These are phyloP conservation scores for Pentalonia nigronervosa DNA, from an alignment of 1,140 invertebrate species.

Conservation along the genomic window DNA sequence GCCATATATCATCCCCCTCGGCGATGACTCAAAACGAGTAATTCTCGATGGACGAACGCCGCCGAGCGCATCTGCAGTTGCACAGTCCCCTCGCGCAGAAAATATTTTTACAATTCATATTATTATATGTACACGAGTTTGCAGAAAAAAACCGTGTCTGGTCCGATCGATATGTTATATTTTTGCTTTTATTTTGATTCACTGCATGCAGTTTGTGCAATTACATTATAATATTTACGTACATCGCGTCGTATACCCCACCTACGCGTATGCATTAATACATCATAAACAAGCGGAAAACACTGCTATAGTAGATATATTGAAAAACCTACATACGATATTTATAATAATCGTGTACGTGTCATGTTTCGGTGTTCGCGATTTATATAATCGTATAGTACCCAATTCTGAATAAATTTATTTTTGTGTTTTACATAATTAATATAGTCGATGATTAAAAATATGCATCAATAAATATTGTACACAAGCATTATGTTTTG, in stretches of 20 bases:
- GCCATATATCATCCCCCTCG: background rate
- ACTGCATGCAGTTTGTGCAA: background rate
- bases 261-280: background rate
- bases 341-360: background rate
- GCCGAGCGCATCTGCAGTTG: background rate
- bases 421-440: background rate
- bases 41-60: background rate
- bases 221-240: background rate
- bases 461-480: background rate
- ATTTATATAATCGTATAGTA: background rate
- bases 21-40: conserved; percentile 16
- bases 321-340: background rate
- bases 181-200: background rate
- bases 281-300: background rate
- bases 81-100: background rate
- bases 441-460: background rate
- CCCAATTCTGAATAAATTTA: background rate
- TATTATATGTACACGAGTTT: background rate
- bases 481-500: background rate
- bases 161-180: background rate
- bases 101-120: background rate
- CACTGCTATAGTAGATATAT: background rate
- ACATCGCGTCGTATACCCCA: background rate
- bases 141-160: background rate
- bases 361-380: background rate